Percentiles rank a stretch among this genome's conserved stretches.
phyloP scores from a whole-genome alignment of 2,888 invertebrate species.

The Quadroppia sp. region DNA sequence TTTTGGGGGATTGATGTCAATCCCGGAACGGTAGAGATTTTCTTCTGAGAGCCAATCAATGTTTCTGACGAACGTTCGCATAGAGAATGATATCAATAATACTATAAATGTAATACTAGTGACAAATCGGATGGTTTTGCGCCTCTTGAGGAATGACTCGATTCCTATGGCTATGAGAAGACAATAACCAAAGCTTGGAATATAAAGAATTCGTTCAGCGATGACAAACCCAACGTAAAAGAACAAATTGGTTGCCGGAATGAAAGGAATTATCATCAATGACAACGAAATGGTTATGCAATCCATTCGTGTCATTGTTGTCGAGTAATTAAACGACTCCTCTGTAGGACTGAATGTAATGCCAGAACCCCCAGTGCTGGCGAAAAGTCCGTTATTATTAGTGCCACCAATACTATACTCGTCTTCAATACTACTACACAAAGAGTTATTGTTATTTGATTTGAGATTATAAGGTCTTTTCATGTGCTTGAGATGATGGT shows the following conservation, averaged over 20 bases:
- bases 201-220: conserved; percentile 90
- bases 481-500: conserved; percentile 28
- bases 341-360: neutral
- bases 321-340: neutral
- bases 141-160: conserved; percentile 40
- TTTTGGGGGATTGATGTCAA: conserved; percentile 94
- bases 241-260: conserved; percentile 91
- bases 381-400: neutral
- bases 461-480: conserved; percentile 33
- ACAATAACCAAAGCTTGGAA: conserved; percentile 93
- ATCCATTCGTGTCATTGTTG: conserved; percentile 55
- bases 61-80: conserved; percentile 75
- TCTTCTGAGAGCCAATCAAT: conserved; percentile 90
- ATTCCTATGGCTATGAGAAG: conserved; percentile 74
- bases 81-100: conserved; percentile 44
- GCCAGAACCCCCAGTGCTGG: neutral
- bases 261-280: conserved; percentile 81
- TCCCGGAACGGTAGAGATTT: conserved; percentile 81
- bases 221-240: conserved; percentile 98
- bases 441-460: conserved; percentile 27
- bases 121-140: conserved; percentile 27
- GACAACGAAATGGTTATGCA: conserved; percentile 58
- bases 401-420: neutral
- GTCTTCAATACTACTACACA: conserved; percentile 17
- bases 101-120: neutral